A percentile compares a stretch with the other conserved stretches of the same genome.
Conservation (phyloP, 2,797 vertebrate species). For the Margarornis squamiger region DNA sequence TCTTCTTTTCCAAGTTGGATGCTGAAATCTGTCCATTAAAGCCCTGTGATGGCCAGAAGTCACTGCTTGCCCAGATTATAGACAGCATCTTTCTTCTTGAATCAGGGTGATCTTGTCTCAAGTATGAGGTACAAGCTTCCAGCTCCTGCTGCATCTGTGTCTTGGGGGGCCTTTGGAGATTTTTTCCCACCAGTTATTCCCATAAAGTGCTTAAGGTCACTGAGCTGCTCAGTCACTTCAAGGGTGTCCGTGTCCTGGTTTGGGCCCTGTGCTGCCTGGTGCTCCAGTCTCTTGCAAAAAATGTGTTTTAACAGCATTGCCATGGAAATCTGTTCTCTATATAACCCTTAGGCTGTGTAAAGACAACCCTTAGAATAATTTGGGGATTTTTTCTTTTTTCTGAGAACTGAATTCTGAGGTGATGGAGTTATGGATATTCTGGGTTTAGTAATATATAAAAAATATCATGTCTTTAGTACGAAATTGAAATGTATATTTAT, state of each 20-base stretch:
- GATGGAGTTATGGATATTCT: neutral
- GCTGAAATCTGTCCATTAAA: neutral
- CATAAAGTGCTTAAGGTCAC: neutral
- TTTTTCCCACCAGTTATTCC: neutral
- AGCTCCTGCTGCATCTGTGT: neutral
- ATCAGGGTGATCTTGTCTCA: neutral
- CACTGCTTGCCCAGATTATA: neutral
- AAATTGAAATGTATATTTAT: neutral
- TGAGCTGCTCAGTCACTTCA: neutral
- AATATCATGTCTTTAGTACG: neutral
- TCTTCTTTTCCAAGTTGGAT: neutral
- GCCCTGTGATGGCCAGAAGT: neutral
- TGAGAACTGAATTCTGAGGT: neutral
- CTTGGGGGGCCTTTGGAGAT: accelerated
- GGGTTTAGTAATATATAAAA: neutral
- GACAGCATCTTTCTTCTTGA: neutral
- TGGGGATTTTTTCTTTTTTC: neutral
- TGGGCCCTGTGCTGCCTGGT: neutral
- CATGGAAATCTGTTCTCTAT: neutral
- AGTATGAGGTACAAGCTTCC: neutral
- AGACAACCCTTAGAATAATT: neutral
- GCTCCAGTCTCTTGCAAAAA: neutral
- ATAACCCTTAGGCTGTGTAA: neutral
- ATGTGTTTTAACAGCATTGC: neutral
- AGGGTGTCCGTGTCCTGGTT: neutral